phyloP scores from a whole-genome alignment of 1,140 invertebrate species.

The Psix sp. region DNA sequence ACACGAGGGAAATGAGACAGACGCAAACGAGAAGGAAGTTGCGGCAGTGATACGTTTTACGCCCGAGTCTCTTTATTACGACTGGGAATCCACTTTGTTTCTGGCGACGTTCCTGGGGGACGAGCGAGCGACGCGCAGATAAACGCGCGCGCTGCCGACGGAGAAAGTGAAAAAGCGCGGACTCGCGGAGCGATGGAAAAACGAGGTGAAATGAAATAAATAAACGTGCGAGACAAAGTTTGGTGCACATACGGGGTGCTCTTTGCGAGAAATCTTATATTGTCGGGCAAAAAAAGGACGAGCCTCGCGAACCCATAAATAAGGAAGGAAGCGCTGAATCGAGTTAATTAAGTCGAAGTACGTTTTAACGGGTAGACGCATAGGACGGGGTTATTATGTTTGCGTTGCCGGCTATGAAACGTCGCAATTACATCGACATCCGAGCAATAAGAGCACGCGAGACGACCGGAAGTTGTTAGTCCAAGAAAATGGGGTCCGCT shows the following conservation, averaged over 20 bases:
- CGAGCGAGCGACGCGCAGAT: slow-evolving; percentile 21
- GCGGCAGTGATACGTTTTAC: slow-evolving; percentile 64
- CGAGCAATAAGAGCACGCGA: slow-evolving; percentile 6
- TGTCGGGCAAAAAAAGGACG: slow-evolving; percentile 13
- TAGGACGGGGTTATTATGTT: slow-evolving; percentile 31
- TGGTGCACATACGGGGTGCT: slow-evolving; percentile 28
- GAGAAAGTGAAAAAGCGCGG: slow-evolving; percentile 46
- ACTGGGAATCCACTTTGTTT: slow-evolving; percentile 73
- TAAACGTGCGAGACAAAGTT: slow-evolving; percentile 47
- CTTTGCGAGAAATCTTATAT: slow-evolving; percentile 36
- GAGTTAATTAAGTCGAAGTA: slow-evolving; percentile 56
- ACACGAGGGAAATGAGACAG: slow-evolving; percentile 34
- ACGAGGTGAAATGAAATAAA: slow-evolving; percentile 51
- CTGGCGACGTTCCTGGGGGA: slow-evolving; percentile 57
- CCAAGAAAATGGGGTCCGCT: background rate
- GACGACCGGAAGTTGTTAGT: background rate
- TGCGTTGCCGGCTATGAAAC: slow-evolving; percentile 37
- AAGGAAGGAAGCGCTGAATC: slow-evolving; percentile 45
- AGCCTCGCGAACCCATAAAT: slow-evolving; percentile 24
- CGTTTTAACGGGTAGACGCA: slow-evolving; percentile 21
- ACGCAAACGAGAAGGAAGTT: slow-evolving; percentile 36
- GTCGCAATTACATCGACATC: slow-evolving; percentile 29
- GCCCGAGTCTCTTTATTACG: slow-evolving; percentile 70
- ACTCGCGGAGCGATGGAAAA: slow-evolving; percentile 36
- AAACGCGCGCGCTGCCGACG: slow-evolving; percentile 35